A percentile compares a stretch with the other conserved stretches of the same genome.
phyloP scores from a whole-genome alignment of 2,797 vertebrate species.

The Meda fulgida region DNA sequence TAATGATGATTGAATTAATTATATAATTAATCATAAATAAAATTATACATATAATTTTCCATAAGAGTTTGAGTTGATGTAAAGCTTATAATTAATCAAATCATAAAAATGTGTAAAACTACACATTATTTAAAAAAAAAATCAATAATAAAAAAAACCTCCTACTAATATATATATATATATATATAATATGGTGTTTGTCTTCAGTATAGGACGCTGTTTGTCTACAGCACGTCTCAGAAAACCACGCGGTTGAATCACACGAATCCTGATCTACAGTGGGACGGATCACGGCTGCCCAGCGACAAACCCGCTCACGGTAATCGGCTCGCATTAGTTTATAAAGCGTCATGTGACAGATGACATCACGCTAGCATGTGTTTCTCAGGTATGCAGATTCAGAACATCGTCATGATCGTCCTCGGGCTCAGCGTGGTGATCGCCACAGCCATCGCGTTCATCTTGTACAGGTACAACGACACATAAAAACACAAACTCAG shows the following conservation, averaged over 20 bases:
- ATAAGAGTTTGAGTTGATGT: not conserved
- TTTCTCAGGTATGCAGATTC: conserved; percentile 59
- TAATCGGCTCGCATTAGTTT: conserved; percentile 55
- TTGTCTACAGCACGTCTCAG: conserved; percentile 80
- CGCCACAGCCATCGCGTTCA: conserved; percentile 85
- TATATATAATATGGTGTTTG: conserved; percentile 5
- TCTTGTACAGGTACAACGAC: conserved; percentile 88
- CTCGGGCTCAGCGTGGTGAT: conserved; percentile 84
- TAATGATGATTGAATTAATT: too few species aligned
- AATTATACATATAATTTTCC: too few species aligned
- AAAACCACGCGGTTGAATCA: conserved; percentile 60
- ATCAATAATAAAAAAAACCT: too few species aligned
- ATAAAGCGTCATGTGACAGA: conserved; percentile 40
- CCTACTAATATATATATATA: too few species aligned
- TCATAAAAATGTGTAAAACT: not conserved
- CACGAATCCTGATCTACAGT: conserved; percentile 73
- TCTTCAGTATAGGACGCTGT: conserved; percentile 81
- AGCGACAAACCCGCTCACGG: conserved; percentile 73
- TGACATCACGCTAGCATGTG: not conserved
- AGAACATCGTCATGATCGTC: conserved; percentile 86
- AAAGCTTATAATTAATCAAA: not conserved
- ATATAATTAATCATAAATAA: too few species aligned
- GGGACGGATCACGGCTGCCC: conserved; percentile 81
- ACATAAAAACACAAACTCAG: not conserved
- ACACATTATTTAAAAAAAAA: too few species aligned